These are phyloP conservation scores for Aleiodes testaceus DNA, from an alignment of 2,888 invertebrate species.

Conservation along the genomic window DNA sequence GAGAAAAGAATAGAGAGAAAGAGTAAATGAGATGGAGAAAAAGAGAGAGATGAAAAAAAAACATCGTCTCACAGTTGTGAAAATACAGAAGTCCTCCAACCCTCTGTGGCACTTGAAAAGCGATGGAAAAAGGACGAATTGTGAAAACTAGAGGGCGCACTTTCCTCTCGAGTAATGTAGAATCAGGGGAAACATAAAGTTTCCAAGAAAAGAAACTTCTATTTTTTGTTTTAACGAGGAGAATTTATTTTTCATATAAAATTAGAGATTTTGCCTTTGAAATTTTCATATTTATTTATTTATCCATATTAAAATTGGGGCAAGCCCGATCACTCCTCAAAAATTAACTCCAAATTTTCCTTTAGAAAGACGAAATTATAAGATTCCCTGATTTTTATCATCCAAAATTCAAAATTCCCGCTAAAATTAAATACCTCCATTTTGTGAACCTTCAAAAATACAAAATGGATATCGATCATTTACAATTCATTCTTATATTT, in stretches of 20 bases:
- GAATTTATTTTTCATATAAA: too few relatives aligned
- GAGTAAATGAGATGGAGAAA: conserved; percentile 15
- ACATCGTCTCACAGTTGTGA: conserved; percentile 18
- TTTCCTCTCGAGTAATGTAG: conserved; percentile 25
- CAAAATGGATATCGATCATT: conserved; percentile 1
- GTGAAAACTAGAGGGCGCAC: conserved; percentile 16
- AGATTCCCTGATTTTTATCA: too few relatives aligned
- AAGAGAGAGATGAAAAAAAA: conserved; percentile 31
- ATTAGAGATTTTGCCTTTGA: too few relatives aligned
- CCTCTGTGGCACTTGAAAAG: conserved; percentile 29
- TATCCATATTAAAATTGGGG: too few relatives aligned
- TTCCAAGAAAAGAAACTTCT: conserved; percentile 23
- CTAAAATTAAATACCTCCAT: too few relatives aligned
- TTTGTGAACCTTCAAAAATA: background rate
- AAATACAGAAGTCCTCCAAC: conserved; percentile 21
- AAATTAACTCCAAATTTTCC: background rate
- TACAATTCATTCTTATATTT: background rate
- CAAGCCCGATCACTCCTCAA: too few relatives aligned
- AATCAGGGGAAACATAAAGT: conserved; percentile 26
- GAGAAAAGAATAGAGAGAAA: conserved; percentile 27
- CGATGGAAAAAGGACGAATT: conserved; percentile 33
- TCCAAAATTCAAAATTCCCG: too few relatives aligned
- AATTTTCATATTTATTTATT: background rate
- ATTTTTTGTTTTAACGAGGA: background rate
- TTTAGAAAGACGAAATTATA: too few relatives aligned